These are phyloP conservation scores for Meandrina meandrites DNA, from an alignment of 92 coral and sea anemone genomes.

Conservation along the genomic window DNA sequence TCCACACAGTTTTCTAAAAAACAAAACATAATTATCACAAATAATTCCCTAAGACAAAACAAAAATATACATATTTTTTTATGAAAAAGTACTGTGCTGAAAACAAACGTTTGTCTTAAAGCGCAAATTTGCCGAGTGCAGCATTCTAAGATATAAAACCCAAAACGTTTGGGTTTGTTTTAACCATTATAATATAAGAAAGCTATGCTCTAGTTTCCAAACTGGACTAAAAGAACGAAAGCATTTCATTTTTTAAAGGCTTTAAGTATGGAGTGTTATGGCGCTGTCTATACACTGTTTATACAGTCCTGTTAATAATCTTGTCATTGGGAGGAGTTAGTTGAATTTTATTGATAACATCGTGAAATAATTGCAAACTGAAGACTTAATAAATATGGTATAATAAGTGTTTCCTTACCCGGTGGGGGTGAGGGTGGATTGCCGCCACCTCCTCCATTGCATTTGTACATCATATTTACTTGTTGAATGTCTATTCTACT, in stretches of 20 bases:
- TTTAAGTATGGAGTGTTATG: neutral
- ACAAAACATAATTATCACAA: neutral
- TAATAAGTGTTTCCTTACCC: neutral
- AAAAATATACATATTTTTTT: neutral
- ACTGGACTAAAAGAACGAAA: neutral
- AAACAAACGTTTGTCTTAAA: neutral
- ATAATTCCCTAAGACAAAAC: no score
- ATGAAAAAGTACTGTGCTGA: neutral
- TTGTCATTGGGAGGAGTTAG: no score
- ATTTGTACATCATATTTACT: conserved; percentile 68
- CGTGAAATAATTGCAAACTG: no score
- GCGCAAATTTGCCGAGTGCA: neutral
- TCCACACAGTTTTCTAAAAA: conserved; percentile 47
- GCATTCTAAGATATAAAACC: neutral
- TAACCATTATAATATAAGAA: no score
- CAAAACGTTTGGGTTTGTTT: neutral
- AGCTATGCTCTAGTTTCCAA: neutral
- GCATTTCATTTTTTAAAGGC: neutral
- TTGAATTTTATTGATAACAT: no score
- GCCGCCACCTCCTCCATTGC: conserved; percentile 62
- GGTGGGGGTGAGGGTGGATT: conserved; percentile 36
- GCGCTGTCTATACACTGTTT: neutral
- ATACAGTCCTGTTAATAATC: no score
- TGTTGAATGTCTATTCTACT: conserved; percentile 61
- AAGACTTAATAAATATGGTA: no score